Evolutionary conservation across 2,888 invertebrate species (phyloP).

Genomic region (Pinctada fucata): DNA sequence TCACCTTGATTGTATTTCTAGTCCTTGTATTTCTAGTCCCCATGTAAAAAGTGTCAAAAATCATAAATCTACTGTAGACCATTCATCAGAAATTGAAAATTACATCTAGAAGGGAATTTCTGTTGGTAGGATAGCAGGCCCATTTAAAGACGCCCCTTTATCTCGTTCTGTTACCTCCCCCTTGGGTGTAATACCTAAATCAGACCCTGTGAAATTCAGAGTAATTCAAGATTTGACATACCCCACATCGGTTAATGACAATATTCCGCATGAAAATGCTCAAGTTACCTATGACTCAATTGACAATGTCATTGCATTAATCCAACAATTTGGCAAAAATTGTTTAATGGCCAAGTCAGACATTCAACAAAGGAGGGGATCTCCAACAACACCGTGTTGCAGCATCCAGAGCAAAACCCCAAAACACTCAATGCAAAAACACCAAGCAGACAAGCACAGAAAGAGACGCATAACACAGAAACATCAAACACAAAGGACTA

Average conservation of each 20-base stretch:
- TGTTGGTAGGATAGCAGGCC: neutral
- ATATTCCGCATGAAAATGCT: neutral
- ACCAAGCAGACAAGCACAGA: no score
- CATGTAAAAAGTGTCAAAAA: neutral
- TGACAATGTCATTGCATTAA: constrained; percentile 9
- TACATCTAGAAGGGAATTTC: neutral
- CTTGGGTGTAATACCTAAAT: neutral
- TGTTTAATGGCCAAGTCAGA: constrained; percentile 36
- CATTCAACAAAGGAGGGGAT: constrained; percentile 8
- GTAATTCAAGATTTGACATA: neutral
- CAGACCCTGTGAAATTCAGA: neutral
- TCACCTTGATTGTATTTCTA: neutral
- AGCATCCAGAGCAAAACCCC: no score
- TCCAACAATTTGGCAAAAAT: constrained; percentile 13
- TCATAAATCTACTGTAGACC: neutral
- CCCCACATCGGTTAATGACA: constrained; percentile 2
- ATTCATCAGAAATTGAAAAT: neutral
- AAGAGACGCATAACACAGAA: no score
- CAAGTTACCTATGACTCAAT: constrained; percentile 1
- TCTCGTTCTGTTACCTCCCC: neutral
- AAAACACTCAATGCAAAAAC: no score
- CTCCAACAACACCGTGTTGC: no score
- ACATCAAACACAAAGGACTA: no score
- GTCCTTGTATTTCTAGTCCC: neutral
- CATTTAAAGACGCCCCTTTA: neutral